Evolutionary conservation across 2,888 invertebrate genomes (phyloP), one percentile per base, ranked within the genome.

Genomic region (Drosophila siamana): DNA sequence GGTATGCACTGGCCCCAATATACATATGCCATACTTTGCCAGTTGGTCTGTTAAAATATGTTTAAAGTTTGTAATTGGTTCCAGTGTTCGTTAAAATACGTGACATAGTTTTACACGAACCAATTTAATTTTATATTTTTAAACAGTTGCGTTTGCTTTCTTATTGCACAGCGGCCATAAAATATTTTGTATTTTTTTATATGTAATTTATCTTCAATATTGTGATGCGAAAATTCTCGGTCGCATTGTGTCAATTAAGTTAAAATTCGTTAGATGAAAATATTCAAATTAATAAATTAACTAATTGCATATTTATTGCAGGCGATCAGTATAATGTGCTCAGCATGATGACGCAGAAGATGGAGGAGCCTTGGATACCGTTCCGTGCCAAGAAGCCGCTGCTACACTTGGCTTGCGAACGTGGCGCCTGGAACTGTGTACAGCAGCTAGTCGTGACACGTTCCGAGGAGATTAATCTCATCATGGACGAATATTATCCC

Each of bases 401-500:
- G 33, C 91, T 95, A 50, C 95, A 95, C 84, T 93, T 95, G 59
- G 95, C 95, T 0, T 95, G 95, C 82, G 95, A 95, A 86, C 92
- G 95, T 30, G 95, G 95, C 15, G 95, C 95, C 26, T 95, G 95
- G 95, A 93, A 94, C 74, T 95, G 95, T 91, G 95, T 95, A 2
- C 94, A 95, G 85, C 94, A 94, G 85, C 91, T 95, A 66, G 92
- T 95, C 7, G 93, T 94, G 2, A 94, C 95, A 74, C 89, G 95
- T 40, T 94, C 94, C 36, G 95, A 95, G 77, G 95, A 95, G 91
- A 95, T 95, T 47, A 95, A 95, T 91, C 93, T 94, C 69, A 94
- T 95, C 62, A 95, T 94, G 90, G 95, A 95, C 86, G 96, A 96
- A 92, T 95, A 95, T 90, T 96, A 95, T 90, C 96, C 96, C n/a